Percentiles rank a stretch among this genome's conserved stretches.
Evolutionary conservation across 2,797 vertebrate genomes (phyloP).

Genomic region (Sternarchorhynchus goeldii): DNA sequence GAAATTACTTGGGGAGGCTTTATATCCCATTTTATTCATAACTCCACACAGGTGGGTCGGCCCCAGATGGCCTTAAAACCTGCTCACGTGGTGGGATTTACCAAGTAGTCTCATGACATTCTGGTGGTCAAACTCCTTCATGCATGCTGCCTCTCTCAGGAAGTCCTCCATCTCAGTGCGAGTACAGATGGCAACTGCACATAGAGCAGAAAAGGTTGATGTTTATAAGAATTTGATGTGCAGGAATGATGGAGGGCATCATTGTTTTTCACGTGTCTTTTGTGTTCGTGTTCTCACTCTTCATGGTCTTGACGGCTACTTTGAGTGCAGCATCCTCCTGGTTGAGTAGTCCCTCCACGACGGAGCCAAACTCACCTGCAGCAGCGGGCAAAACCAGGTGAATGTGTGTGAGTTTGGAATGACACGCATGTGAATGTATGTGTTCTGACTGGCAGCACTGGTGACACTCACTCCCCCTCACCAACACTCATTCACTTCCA

Average conservation of each 20-base stretch:
- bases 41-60: no score
- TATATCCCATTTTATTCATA: no score
- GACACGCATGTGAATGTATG: no score
- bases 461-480: conserved; percentile 67
- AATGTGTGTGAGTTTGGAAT: no score
- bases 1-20: no score
- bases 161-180: conserved; percentile 92
- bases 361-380: conserved; percentile 89
- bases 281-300: conserved; percentile 77
- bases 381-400: conserved; percentile 7
- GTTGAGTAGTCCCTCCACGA: conserved; percentile 89
- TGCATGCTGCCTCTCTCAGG: conserved; percentile 88
- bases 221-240: not conserved
- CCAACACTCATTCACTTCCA: not conserved
- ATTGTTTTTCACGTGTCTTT: not conserved
- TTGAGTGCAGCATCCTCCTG: conserved; percentile 86
- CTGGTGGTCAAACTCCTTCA: conserved; percentile 93
- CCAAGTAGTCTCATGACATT: conserved; percentile 91
- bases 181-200: conserved; percentile 88
- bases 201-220: not conserved
- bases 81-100: conserved; percentile 58
- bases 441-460: no score
- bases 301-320: conserved; percentile 95
- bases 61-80: no score
- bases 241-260: not conserved